phyloP scores from a whole-genome alignment of 2,888 invertebrate genomes.

The Atethmia centrago region DNA sequence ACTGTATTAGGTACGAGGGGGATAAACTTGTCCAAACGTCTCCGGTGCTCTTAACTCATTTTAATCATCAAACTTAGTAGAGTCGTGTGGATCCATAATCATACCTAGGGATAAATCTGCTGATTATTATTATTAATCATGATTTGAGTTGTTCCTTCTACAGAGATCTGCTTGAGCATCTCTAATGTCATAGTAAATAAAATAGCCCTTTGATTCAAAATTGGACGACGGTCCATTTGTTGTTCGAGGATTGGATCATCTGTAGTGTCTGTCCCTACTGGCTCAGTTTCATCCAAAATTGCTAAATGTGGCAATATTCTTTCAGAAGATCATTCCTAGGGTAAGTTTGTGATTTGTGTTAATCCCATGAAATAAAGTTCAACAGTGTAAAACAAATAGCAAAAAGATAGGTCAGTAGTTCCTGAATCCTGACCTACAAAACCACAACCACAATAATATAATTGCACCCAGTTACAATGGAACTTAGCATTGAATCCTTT shows the following conservation, averaged over 20 bases:
- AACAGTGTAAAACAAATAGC: not conserved
- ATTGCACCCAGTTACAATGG: slow-evolving; percentile 38
- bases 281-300: not conserved
- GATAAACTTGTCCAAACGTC: not conserved
- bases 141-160: not conserved
- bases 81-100: not conserved
- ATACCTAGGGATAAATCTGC: not conserved
- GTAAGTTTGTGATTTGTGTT: not conserved
- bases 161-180: not conserved
- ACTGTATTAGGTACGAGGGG: not conserved
- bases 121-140: not conserved
- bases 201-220: not conserved
- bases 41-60: not conserved
- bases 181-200: not conserved
- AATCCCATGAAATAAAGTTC: not conserved
- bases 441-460: slow-evolving; percentile 16
- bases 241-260: not conserved
- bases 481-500: slow-evolving; percentile 33
- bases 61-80: not conserved
- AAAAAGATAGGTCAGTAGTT: slow-evolving; percentile 7
- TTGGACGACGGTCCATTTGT: not conserved
- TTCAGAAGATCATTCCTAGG: not conserved
- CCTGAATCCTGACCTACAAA: slow-evolving; percentile 27
- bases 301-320: not conserved
- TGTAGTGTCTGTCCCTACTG: not conserved